Evolutionary conservation across 2,113 vertebrate genomes (phyloP).

Genomic region (Trachemys scripta): DNA sequence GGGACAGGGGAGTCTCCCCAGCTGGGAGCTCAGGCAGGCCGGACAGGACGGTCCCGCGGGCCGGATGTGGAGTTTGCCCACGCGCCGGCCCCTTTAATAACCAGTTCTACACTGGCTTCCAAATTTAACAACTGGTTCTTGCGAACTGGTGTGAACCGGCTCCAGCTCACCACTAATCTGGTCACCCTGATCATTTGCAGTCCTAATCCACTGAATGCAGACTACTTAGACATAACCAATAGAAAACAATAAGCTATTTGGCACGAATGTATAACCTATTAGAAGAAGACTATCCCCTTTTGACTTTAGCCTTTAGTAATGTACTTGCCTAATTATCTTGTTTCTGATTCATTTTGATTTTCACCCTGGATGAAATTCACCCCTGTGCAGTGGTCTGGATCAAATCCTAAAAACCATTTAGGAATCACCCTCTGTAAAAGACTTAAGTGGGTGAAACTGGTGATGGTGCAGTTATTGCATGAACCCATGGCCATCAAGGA

Average conservation of each 20-base stretch:
- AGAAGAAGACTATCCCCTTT: not conserved
- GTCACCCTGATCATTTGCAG: not conserved
- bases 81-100: no score
- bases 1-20: no score
- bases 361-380: not conserved
- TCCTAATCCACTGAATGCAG: not conserved
- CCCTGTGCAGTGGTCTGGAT: not conserved
- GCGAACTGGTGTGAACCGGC: no score
- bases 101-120: no score
- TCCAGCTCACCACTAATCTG: no score
- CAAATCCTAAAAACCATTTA: not conserved
- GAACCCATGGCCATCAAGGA: not conserved
- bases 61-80: no score
- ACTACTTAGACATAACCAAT: not conserved
- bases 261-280: not conserved
- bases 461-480: not conserved
- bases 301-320: not conserved
- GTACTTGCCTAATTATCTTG: not conserved
- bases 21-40: no score
- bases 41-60: no score
- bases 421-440: not conserved
- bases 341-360: not conserved
- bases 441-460: not conserved
- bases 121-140: no score
- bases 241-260: not conserved